Evolutionary conservation across 2,113 vertebrate genomes (phyloP).

Genomic region (Orycteropus afer): DNA sequence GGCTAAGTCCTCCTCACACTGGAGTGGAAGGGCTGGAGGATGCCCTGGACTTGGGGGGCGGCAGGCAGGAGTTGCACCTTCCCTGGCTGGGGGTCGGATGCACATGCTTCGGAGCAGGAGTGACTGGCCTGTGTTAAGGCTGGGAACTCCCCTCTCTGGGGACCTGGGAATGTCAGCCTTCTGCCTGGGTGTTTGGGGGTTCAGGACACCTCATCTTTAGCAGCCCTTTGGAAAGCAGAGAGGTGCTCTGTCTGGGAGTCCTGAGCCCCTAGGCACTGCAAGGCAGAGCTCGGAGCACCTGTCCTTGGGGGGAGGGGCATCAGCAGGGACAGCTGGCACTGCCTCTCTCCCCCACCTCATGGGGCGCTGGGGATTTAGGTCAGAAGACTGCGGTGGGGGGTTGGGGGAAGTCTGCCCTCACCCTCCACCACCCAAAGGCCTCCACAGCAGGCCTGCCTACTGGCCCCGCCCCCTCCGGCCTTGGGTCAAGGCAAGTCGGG

Average conservation of each 20-base stretch:
- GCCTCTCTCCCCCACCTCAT: conserved; percentile 48
- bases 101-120: not conserved
- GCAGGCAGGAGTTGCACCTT: not conserved
- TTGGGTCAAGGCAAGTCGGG: not conserved
- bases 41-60: not conserved
- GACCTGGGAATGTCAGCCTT: not conserved
- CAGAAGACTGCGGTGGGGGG: not conserved
- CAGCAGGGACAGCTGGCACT: conserved; percentile 63
- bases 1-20: not conserved
- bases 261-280: not conserved
- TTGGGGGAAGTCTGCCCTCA: not conserved
- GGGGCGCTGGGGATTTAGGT: conserved; percentile 68
- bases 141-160: not conserved
- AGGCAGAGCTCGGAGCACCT: conserved; percentile 68
- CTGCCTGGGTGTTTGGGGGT: not conserved
- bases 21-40: not conserved
- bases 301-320: conserved; percentile 27
- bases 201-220: not conserved
- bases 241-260: conserved; percentile 12
- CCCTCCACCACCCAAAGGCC: not conserved
- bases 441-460: not conserved
- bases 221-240: conserved; percentile 35
- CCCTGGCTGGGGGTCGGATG: not conserved
- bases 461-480: not conserved
- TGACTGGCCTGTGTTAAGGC: not conserved